Conservation (phyloP, 2,797 vertebrate species). For the Squalus acanthias region DNA sequence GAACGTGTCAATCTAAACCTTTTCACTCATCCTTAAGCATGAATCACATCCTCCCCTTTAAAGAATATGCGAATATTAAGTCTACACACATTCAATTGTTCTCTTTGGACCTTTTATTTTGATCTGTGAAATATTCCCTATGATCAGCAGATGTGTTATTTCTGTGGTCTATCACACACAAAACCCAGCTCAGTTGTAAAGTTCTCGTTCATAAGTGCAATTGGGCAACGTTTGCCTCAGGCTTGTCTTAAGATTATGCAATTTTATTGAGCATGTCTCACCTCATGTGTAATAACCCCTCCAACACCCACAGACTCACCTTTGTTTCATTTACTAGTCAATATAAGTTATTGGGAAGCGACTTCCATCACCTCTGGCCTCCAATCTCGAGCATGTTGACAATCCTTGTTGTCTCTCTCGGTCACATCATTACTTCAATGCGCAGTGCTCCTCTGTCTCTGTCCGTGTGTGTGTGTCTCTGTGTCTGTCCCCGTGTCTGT, state of each 20-base stretch:
- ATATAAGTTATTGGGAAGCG: neutral
- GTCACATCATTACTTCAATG: neutral
- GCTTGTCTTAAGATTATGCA: neutral
- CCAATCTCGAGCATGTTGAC: neutral
- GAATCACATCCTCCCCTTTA: neutral
- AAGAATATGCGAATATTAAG: neutral
- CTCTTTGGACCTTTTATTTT: neutral
- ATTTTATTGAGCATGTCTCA: neutral
- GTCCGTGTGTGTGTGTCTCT: too few species aligned
- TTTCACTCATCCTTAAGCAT: neutral
- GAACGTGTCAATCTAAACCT: neutral
- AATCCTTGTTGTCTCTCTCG: neutral
- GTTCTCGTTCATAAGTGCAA: neutral
- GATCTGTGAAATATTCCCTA: neutral
- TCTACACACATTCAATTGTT: neutral
- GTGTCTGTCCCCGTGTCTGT: too few species aligned
- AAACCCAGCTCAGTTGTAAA: neutral
- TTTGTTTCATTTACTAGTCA: neutral
- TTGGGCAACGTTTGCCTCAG: neutral
- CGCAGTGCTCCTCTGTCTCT: neutral
- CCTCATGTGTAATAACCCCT: neutral
- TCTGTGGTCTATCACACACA: neutral
- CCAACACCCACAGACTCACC: neutral
- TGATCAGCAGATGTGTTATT: slow-evolving; percentile 18
- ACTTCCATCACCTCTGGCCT: neutral